phyloP scores from a whole-genome alignment of 1,140 invertebrate species.

The Lutraria rhynchaena region DNA sequence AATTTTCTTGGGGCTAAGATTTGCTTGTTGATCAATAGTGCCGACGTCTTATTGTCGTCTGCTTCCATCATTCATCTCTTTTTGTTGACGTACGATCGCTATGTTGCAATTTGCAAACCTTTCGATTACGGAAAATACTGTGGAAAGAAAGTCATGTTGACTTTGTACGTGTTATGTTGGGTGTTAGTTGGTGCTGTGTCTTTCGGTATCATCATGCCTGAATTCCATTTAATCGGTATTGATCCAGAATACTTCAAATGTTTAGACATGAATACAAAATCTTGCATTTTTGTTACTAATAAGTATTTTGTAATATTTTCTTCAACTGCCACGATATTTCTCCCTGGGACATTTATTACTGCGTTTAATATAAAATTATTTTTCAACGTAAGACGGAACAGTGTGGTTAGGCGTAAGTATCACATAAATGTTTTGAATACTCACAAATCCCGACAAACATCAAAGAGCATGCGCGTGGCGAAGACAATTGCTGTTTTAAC shows the following conservation, averaged over 20 bases:
- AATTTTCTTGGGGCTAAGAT: not conserved
- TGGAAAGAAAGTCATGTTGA: not conserved
- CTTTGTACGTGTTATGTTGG: not conserved
- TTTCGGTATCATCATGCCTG: not conserved
- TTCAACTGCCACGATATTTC: not conserved
- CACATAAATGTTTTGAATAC: not conserved
- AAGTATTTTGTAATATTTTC: not conserved
- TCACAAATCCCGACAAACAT: not conserved
- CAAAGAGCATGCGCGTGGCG: not conserved
- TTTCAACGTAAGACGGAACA: not conserved
- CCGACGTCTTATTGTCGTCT: not conserved
- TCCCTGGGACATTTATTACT: not conserved
- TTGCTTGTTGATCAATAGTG: slow-evolving; percentile 4
- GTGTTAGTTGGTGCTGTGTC: not conserved
- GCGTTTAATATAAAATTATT: not conserved
- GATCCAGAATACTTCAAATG: not conserved
- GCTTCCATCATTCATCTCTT: slow-evolving; percentile 10
- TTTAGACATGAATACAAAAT: not conserved
- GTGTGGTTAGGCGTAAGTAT: not conserved
- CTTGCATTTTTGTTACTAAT: slow-evolving; percentile 8
- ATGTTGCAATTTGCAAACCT: slow-evolving; percentile 6
- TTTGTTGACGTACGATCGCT: slow-evolving; percentile 7
- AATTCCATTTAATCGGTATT: not conserved
- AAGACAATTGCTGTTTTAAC: slow-evolving; percentile 25
- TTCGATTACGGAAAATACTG: slow-evolving; percentile 12